Evolutionary conservation across 2,797 vertebrate species (phyloP).

Genomic region (Pyrrhura leucotis): DNA sequence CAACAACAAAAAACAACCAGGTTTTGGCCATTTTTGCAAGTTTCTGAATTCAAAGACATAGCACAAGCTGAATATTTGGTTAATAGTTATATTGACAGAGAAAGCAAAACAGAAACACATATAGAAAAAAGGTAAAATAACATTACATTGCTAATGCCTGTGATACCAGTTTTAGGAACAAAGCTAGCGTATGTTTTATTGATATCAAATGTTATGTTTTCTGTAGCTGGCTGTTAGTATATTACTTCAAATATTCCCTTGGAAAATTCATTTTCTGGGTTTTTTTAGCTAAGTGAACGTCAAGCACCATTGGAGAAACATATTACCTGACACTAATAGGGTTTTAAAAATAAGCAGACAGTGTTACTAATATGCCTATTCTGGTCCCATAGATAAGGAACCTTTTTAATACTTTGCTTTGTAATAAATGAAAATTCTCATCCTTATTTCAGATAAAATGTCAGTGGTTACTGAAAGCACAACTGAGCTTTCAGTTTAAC

Average conservation of each 20-base stretch:
- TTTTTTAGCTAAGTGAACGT: constrained; percentile 29
- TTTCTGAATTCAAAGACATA: neutral
- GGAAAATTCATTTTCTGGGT: constrained; percentile 32
- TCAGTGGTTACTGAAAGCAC: constrained; percentile 47
- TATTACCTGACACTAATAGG: constrained; percentile 62
- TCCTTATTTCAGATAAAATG: constrained; percentile 63
- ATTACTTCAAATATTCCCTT: constrained; percentile 20
- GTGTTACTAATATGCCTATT: constrained; percentile 68
- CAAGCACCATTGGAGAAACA: constrained; percentile 40
- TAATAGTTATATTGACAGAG: neutral
- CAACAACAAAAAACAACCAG: neutral
- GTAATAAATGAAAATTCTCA: constrained; percentile 65
- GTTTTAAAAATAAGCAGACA: constrained; percentile 66
- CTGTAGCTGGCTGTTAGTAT: neutral
- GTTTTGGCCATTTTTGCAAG: neutral
- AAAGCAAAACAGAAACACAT: neutral
- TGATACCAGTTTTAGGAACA: neutral
- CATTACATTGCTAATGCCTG: neutral
- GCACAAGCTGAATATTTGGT: neutral
- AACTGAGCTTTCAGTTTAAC: constrained; percentile 27
- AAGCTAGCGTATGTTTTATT: neutral
- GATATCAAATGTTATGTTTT: neutral
- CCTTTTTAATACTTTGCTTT: constrained; percentile 67
- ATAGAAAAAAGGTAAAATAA: neutral
- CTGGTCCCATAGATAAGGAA: constrained; percentile 72